Evolutionary conservation across 2,888 invertebrate species (phyloP), one percentile per base, ranked within the genome.

Genomic region (Sinelater perroti): DNA sequence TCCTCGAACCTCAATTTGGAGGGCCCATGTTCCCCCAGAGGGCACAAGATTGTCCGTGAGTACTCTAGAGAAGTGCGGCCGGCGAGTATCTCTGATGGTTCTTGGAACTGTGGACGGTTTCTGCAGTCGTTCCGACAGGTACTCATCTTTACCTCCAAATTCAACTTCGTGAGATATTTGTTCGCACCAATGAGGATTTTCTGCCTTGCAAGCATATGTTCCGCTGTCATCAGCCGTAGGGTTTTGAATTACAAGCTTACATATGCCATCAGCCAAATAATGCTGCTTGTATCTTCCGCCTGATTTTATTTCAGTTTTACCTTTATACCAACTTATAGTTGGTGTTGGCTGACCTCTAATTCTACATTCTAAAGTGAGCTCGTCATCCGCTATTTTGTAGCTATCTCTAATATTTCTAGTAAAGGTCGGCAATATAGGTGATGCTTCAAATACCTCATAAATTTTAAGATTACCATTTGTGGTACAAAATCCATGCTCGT

Each of bases 1-100:
- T 70, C 89, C 89, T 73, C 85, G 86, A 24, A 91, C 86, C 75
- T 91, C 89, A 0, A 92, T 90, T 74, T 92, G 91, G 13, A 93
- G 83, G 2, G 91, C 92, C 59, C 91, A 87, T 0, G 91, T 90
- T 26, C 92, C 92, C 0, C 92, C 92, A 55, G 82, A 80, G 2
- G 88, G 85, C 0, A 92, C 90, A 50, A 85, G 84, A 70, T 88
- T 86, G 71, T 91, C 90, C 0, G 85, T 85, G 16, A 91, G 75
- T 0, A 87, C 84, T 56, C 83, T 85, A 0, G 86, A 81, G 67
- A 91, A 88, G 69, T 87, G 85, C 1, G 91, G 91, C 61, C 85
- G 81, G 36, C 85, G 80, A n/a, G 83, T 81, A 70, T 81, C 80
- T 42, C 78, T 76, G 6, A 54, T 38, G 42, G 54, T 26, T 53